Evolutionary conservation across 1,140 invertebrate species (phyloP), one percentile per base, ranked within the genome.

Genomic region (Harpegnathos saltator): DNA sequence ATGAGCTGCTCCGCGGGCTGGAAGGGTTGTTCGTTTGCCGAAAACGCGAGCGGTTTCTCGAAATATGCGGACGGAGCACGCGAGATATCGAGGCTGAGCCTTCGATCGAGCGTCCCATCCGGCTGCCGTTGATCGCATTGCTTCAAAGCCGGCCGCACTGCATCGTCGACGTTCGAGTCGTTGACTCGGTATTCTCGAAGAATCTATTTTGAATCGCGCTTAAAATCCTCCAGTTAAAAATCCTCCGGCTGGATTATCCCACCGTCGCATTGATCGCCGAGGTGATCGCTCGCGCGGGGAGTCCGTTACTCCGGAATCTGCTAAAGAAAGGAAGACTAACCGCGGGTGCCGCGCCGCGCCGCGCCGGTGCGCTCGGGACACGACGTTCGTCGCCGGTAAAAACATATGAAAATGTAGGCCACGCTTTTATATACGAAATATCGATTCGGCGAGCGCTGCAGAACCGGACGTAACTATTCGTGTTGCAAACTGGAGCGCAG

Each of bases 371-470:
- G 9, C 33, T 14, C 65, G 17, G 24, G 26, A 52, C 71, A n/a
- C 33, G 54, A 71, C 65, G 68, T 80, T 80, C 71, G n/a, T 9
- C 54, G n/a, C 14, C n/a, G 65, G 75, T 38, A 69, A 80, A 78
- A 80, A 80, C 74, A 77, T 69, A 71, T 80, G 75, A 80, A 71
- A 80, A 80, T 80, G 52, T 71, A 54, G 75, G 24, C 14, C 65
- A 71, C 52, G 65, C 75, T 71, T 80, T 80, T 69, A 48, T 58
- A 58, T 71, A 58, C 33, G 65, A 80, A 58, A 59, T 80, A 80
- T 80, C 75, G 65, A 80, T 80, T 80, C 38, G 52, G n/a, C 17
- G 14, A 54, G 65, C 54, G n/a, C 50, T 24, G 75, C 38, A 44
- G 38, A 44, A 71, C 52, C 62, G 74, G 62, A 68, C 38, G 52